Percentiles rank a stretch among this genome's conserved stretches.
These are phyloP conservation scores for Phrynocephalus versicolor DNA, from an alignment of 2,113 vertebrate genomes.

Conservation along the genomic window DNA sequence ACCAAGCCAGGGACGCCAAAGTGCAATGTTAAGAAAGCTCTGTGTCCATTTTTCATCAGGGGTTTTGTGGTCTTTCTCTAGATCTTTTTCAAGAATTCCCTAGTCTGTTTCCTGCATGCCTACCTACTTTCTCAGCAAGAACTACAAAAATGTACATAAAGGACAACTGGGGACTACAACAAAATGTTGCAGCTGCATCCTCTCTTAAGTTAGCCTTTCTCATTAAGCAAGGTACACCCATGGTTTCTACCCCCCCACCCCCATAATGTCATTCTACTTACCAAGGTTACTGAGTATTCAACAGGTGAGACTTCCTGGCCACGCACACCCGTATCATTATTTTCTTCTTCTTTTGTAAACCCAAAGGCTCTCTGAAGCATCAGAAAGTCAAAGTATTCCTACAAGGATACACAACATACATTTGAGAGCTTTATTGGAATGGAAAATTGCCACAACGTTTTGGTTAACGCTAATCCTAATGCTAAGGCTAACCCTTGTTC, in stretches of 20 bases:
- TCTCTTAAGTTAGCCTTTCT: neutral
- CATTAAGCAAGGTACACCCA: too few relatives aligned
- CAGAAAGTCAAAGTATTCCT: too few relatives aligned
- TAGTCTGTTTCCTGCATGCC: neutral
- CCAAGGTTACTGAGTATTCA: neutral
- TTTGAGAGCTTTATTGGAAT: too few relatives aligned
- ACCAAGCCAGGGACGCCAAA: neutral
- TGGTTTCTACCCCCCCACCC: neutral
- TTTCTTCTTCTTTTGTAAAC: neutral
- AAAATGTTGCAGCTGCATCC: neutral
- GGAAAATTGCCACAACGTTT: too few relatives aligned
- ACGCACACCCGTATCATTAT: too few relatives aligned
- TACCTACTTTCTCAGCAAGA: neutral
- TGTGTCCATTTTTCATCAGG: neutral
- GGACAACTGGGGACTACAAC: neutral
- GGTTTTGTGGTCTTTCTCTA: neutral
- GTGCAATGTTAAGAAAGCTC: neutral
- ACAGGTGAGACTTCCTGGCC: too few relatives aligned
- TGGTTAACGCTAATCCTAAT: too few relatives aligned
- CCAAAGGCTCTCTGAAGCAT: too few relatives aligned
- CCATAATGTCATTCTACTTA: neutral
- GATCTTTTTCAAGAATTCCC: neutral
- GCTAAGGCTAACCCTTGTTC: too few relatives aligned
- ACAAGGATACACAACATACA: too few relatives aligned
- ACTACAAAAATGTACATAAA: neutral